Conservation (phyloP, 2,797 vertebrate genomes). For the Acanthurus tractus region DNA sequence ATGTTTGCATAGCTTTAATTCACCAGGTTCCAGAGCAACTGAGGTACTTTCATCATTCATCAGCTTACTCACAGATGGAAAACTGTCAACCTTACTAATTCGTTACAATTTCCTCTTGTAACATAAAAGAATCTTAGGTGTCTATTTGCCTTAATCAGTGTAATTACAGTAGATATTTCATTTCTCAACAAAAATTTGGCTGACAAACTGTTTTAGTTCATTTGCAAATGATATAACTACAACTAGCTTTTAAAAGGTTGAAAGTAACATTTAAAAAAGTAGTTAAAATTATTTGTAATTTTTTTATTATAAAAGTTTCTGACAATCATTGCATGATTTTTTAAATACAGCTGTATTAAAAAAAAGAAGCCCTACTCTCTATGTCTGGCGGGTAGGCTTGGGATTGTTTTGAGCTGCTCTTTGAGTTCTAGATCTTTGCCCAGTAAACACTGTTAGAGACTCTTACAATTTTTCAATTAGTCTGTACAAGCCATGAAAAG, state of each 20-base stretch:
- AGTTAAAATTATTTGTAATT: no score
- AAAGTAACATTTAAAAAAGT: no score
- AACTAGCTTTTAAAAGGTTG: neutral
- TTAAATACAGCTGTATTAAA: no score
- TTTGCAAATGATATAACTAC: neutral
- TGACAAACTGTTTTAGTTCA: neutral
- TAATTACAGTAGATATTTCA: constrained; percentile 34
- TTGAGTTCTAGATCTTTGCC: no score
- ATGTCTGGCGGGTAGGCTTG: no score
- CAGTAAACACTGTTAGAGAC: no score
- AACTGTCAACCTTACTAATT: constrained; percentile 48
- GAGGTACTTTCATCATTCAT: constrained; percentile 56
- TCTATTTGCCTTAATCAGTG: constrained; percentile 32
- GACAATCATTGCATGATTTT: no score
- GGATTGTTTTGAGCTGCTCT: no score
- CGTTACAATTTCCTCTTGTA: constrained; percentile 23
- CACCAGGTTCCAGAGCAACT: constrained; percentile 44
- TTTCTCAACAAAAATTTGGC: constrained; percentile 25
- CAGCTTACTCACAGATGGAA: constrained; percentile 47
- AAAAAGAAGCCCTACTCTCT: no score
- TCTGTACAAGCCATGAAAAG: no score
- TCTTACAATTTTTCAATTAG: no score
- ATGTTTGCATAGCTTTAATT: constrained; percentile 62
- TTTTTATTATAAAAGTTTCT: no score
- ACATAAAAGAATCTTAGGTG: constrained; percentile 6